phyloP scores from a whole-genome alignment of 1,140 invertebrate genomes.

The Agrypnia vestita region DNA sequence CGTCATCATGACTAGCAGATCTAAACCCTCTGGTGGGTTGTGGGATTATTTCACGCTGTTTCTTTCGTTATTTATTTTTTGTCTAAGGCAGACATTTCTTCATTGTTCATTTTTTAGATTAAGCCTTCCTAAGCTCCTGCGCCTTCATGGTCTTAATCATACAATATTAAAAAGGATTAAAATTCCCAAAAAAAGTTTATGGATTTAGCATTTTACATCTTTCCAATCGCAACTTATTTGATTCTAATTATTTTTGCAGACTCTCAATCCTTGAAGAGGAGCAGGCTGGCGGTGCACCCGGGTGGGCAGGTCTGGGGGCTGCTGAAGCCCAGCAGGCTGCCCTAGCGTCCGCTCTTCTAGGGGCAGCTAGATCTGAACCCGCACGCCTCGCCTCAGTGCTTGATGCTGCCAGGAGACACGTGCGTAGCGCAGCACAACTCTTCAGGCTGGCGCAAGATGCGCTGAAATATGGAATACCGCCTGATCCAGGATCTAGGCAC shows the following conservation, averaged over 20 bases:
- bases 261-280: constrained; percentile 86
- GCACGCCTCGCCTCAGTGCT: constrained; percentile 81
- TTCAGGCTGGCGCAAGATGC: constrained; percentile 90
- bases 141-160: too few relatives aligned
- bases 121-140: too few relatives aligned
- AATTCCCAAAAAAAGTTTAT: too few relatives aligned
- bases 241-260: constrained; percentile 67
- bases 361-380: constrained; percentile 82
- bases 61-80: too few relatives aligned
- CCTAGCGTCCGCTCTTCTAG: constrained; percentile 85
- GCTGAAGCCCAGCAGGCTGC: constrained; percentile 89
- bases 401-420: constrained; percentile 84
- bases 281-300: constrained; percentile 73
- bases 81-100: too few relatives aligned
- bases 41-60: too few relatives aligned
- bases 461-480: constrained; percentile 84
- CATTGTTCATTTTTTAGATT: too few relatives aligned
- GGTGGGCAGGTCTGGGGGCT: constrained; percentile 75
- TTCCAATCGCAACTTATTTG: too few relatives aligned
- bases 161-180: too few relatives aligned
- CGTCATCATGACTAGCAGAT: too few relatives aligned
- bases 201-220: too few relatives aligned
- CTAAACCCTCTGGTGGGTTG: too few relatives aligned
- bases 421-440: constrained; percentile 87
- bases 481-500: constrained; percentile 80